phyloP scores from a whole-genome alignment of 2,888 invertebrate genomes.

The Suillia variegata region DNA sequence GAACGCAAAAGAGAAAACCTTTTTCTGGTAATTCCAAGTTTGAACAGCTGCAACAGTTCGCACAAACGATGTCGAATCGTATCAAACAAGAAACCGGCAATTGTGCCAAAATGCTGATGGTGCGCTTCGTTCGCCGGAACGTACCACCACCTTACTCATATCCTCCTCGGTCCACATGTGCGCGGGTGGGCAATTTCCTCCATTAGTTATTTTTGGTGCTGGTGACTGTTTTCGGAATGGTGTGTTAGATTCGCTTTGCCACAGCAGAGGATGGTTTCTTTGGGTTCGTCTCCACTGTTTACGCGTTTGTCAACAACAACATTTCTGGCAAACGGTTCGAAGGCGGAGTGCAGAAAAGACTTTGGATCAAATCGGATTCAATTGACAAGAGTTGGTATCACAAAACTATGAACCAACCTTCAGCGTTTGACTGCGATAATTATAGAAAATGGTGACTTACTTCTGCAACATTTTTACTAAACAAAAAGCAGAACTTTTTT shows the following conservation, averaged over 20 bases:
- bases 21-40: slow-evolving; percentile 34
- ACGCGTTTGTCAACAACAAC: no score
- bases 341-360: no score
- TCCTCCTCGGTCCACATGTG: neutral
- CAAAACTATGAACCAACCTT: no score
- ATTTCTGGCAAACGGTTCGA: no score
- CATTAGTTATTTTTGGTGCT: neutral
- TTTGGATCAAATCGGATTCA: no score
- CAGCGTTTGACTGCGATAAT: no score
- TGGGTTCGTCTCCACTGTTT: no score
- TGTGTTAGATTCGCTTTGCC: neutral
- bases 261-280: neutral
- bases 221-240: neutral
- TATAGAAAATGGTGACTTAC: no score
- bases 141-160: no score
- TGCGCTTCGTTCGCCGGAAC: neutral
- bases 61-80: slow-evolving; percentile 38
- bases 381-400: no score
- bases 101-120: slow-evolving; percentile 32
- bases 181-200: neutral
- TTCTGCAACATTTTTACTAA: no score
- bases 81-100: slow-evolving; percentile 36
- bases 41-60: slow-evolving; percentile 42
- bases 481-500: no score
- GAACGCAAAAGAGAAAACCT: neutral